Percentiles rank a stretch among this genome's conserved stretches.
Conservation (phyloP, 2,797 vertebrate species). For the Hemitrygon akajei region DNA sequence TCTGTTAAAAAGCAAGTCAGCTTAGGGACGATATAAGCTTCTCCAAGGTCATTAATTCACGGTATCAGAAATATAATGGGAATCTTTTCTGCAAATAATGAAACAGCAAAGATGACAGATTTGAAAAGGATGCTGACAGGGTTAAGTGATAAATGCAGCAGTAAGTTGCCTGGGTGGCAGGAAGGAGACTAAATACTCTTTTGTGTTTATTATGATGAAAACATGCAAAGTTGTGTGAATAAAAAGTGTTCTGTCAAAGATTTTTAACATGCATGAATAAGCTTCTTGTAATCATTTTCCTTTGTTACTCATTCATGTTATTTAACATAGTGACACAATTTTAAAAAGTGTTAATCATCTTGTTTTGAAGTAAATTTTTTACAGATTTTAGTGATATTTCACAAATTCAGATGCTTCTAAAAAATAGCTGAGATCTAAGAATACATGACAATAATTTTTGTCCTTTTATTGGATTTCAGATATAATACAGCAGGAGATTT, state of each 20-base stretch:
- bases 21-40: neutral
- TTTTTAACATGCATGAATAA: conserved; percentile 16
- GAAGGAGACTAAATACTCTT: conserved; percentile 7
- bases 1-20: neutral
- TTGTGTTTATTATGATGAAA: neutral
- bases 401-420: neutral
- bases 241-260: neutral
- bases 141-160: conserved; percentile 30
- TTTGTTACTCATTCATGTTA: neutral
- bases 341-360: neutral
- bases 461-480: neutral
- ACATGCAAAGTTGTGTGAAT: neutral
- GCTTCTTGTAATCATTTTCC: neutral
- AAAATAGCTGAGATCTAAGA: neutral
- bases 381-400: neutral
- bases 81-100: neutral
- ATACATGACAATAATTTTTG: neutral
- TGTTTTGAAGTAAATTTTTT: neutral
- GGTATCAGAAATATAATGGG: neutral
- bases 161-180: neutral
- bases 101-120: conserved; percentile 17
- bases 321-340: neutral
- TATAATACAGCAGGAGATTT: neutral
- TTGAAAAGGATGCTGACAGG: neutral
- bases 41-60: neutral